A percentile compares a stretch with the other conserved stretches of the same genome.
phyloP scores from a whole-genome alignment of 2,113 vertebrate species.

The Corvus cornix region DNA sequence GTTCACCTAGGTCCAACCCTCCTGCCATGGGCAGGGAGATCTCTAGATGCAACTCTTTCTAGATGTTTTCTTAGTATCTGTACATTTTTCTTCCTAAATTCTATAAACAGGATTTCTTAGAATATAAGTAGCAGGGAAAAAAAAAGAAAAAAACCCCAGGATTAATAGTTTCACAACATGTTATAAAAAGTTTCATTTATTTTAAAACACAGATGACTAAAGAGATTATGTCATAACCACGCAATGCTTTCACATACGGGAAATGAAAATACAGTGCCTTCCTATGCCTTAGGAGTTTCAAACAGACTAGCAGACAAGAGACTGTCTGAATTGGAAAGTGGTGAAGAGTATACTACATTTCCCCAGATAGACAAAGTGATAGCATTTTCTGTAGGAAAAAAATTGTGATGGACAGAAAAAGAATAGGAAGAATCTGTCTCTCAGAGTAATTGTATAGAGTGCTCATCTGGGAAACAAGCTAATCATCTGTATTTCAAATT shows the following conservation, averaged over 20 bases:
- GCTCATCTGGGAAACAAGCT: not conserved
- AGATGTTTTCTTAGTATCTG: not conserved
- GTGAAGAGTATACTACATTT: not conserved
- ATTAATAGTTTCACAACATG: not conserved
- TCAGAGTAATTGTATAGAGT: not conserved
- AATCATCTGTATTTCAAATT: not conserved
- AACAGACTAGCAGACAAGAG: not conserved
- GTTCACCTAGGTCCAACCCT: not conserved
- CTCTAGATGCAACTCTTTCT: not conserved
- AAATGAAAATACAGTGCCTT: not conserved
- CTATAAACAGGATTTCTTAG: not conserved
- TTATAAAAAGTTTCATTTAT: not conserved
- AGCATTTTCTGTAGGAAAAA: not conserved
- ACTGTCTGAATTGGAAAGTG: not conserved
- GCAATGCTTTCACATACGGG: not conserved
- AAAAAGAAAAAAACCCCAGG: fast-evolving
- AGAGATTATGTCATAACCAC: not conserved
- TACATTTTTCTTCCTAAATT: not conserved
- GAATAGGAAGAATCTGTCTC: not conserved
- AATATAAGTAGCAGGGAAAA: not conserved
- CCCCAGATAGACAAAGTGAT: not conserved
- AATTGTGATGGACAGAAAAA: not conserved
- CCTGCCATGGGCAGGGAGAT: not conserved
- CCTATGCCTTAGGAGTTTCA: not conserved
- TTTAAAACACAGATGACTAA: not conserved